Evolutionary conservation across 2,797 vertebrate genomes (phyloP), one percentile per base, ranked within the genome.

Genomic region (Ispidina picta): DNA sequence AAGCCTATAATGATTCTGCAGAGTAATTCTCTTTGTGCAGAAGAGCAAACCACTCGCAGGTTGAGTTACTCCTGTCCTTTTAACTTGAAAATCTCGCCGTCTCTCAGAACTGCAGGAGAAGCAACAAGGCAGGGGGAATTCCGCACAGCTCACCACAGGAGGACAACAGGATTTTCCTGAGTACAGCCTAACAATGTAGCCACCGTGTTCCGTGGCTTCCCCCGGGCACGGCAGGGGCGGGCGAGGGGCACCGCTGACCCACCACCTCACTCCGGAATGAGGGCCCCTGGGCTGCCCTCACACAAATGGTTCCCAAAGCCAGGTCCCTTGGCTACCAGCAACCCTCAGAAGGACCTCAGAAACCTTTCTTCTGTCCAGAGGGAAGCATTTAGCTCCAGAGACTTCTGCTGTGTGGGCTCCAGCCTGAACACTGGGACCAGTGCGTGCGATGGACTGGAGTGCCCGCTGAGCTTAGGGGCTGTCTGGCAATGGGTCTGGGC

Each of bases 121-220:
- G 15, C 54, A 63, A 70, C 13, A 51, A 88, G 59, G 86, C 77
- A 71, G 29, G 89, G 74, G 86, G 77, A 95, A 95, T 94, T 96
- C 86, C 15, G 1, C 80, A 65, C 49, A 33, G 54, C 17, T 2
- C 49, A 72, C 7, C 6, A 41, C 1, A 51, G 0, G 71, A 83
- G 85, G 90, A 91, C 70, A 94, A 94, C 92, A 94, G 88, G 93
- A 95, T 90, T 87, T 94, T 94, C 95, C 92, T 82, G 71, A 81
- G 90, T 76, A 70, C 2, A 84, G 75, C 13, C 35, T 48, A 83
- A 83, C 76, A 74, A 94, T 72, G 80, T 2, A 0, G 23, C 64
- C 80, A 77, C n/a, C 37, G 28, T 0, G 2, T 29, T 60, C 86
- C 65, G 29, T 0, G 0, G 37, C 58, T 70, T 6, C 28, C 33